Evolutionary conservation across 2,797 vertebrate genomes (phyloP), one percentile per base, ranked within the genome.

Genomic region (Aphelocoma californica): DNA sequence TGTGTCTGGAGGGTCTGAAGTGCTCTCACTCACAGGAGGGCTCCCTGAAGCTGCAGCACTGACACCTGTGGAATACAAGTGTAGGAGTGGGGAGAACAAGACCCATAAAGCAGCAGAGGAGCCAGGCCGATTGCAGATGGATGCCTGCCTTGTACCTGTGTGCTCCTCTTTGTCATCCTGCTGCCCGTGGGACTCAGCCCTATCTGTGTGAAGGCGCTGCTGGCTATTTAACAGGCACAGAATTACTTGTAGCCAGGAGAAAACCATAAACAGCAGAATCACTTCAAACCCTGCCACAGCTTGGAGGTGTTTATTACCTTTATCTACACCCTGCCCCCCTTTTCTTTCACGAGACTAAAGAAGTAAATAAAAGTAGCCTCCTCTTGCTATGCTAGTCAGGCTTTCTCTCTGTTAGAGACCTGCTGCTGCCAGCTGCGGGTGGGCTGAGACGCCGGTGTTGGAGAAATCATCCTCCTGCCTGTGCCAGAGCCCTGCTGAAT

Each of bases 271-370:
- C 40, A 92, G 92, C 81, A 79, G 54, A 84, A 94, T 75, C 23
- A 51, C 57, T 95, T 90, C 77, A 79, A 75, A 14, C 2, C 44
- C 81, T 95, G 65, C 58, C 51, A 48, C 70, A 38, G 69, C 88
- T 70, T 11, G 62, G 47, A 93, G 94, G 81, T 95, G 91, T 95
- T 94, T 94, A 81, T 95, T 92, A 65, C 90, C 58, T 86, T 93
- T 91, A 91, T 75, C 88, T 93, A 29, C 47, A 42, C 54, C 61
- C 32, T 88, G 47, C n/a, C 25, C 48, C 24, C 47, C 75, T 72
- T 51, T 69, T 14, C 77, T 60, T 73, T 42, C 70, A 12, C 44
- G 48, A 38, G 75, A 60, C 64, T 70, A 3, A 45, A 56, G 91
- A 5, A 95, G 91, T 67, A 83, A 93, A 94, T 40, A 78, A 19